Evolutionary conservation across 2,113 vertebrate genomes (phyloP).

Genomic region (Eidolon helvum): DNA sequence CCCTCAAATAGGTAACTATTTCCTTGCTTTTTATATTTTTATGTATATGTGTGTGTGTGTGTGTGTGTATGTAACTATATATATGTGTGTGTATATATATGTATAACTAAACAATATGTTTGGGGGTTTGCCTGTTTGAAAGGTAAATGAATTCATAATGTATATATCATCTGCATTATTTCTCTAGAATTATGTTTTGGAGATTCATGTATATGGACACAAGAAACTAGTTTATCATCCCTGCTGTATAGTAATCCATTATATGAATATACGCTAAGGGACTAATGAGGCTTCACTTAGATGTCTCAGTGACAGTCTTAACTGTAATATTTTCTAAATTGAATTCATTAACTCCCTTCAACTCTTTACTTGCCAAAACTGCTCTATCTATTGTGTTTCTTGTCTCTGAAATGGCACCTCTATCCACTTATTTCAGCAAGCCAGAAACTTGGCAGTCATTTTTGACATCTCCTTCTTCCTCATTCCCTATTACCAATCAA

Average conservation of each 20-base stretch:
- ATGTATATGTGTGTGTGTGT: too few species aligned
- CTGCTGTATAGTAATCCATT: background rate
- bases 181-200: slow-evolving; percentile 3
- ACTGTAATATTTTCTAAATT: background rate
- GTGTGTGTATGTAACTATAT: too few species aligned
- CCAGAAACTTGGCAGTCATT: background rate
- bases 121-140: background rate
- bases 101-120: slow-evolving; percentile 4
- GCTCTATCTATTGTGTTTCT: background rate
- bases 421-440: background rate
- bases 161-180: background rate
- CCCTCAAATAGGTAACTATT: background rate
- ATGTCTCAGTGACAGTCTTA: background rate
- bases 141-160: background rate
- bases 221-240: background rate
- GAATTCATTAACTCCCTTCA: background rate
- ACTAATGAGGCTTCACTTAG: background rate
- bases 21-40: background rate
- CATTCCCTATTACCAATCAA: background rate
- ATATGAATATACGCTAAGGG: background rate
- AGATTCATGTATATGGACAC: background rate
- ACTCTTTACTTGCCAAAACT: background rate
- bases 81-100: background rate
- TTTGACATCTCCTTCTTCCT: background rate
- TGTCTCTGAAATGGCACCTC: background rate